Base-by-base conservation (phyloP, 2,888 invertebrate species). In the Stomorhina lunata region DNA sequence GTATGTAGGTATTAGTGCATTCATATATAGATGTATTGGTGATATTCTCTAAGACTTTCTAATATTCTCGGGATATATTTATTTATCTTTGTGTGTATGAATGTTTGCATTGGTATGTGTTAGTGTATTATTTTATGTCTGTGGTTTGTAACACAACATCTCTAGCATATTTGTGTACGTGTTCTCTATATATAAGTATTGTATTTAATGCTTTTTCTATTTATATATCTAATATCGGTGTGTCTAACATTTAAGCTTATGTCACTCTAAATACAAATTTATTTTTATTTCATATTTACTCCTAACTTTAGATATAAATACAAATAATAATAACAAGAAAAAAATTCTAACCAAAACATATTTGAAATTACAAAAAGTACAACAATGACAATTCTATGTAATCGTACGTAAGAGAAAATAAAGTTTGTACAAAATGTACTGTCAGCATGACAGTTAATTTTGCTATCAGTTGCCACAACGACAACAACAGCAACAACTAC, bases 371-470 rank as follows among this genome's bases (percentile, higher is more conserved):
- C 4, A 53, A 22, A 32, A 66, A 66, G 40, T n/a, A 34, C 6
- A 55, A 65, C 75, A 75, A 65, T 75, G 55, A 61, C 65, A 65
- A 34, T 32, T 53, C 7, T 43, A 1, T 45, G 22, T 40, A 59
- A 37, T 59, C 57, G 48, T 22, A 53, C 27, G 48, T 12, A n/a
- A 43, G 15, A 50, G 45, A 50, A 69, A 76, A 72, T 53, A 72
- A 72, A 76, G 55, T 77, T 72, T 61, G 27, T 37, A 61, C 45
- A 83, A 79, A 68, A 72, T 71, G 27, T 68, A 63, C 77, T 81
- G 78, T 69, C 81, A 78, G 71, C 80, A 79, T 83, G 76, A 76
- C 71, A 83, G 66, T 63, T 65, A 69, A 72, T 55, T 72, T 34
- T 68, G 45, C 73, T 80, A 63, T 72, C 69, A 63, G 77, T 73